Evolutionary conservation across 2,888 invertebrate species (phyloP).

Genomic region (Cerastoderma edule): DNA sequence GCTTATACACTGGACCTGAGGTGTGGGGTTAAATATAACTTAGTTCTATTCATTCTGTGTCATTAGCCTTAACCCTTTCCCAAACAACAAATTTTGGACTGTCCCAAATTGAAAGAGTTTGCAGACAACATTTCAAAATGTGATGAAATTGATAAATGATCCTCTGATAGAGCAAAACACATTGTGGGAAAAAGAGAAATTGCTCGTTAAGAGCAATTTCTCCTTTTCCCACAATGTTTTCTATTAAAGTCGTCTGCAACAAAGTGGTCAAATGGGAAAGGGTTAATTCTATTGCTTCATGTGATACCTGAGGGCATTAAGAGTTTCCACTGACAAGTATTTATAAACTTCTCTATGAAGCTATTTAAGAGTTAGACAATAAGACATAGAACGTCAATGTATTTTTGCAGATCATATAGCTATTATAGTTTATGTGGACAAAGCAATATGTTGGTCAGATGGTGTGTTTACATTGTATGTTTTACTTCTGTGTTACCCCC

Average conservation of each 20-base stretch:
- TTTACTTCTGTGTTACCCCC: too few species aligned
- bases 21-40: too few species aligned
- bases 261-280: neutral
- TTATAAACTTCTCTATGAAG: neutral
- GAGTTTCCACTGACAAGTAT: neutral
- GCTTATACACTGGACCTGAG: too few species aligned
- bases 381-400: neutral
- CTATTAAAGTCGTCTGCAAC: neutral
- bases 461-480: neutral
- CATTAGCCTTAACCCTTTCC: too few species aligned
- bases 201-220: neutral
- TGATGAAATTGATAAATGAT: neutral
- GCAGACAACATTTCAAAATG: neutral
- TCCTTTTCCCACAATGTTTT: neutral
- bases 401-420: neutral
- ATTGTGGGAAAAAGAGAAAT: conserved; percentile 12
- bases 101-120: conserved; percentile 2
- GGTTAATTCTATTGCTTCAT: neutral
- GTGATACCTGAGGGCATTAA: neutral
- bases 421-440: neutral
- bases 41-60: too few species aligned
- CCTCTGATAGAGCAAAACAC: neutral
- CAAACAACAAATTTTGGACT: too few species aligned
- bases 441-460: neutral
- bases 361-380: neutral